phyloP scores from a whole-genome alignment of 2,888 invertebrate species.

The Halocaridina rubra region DNA sequence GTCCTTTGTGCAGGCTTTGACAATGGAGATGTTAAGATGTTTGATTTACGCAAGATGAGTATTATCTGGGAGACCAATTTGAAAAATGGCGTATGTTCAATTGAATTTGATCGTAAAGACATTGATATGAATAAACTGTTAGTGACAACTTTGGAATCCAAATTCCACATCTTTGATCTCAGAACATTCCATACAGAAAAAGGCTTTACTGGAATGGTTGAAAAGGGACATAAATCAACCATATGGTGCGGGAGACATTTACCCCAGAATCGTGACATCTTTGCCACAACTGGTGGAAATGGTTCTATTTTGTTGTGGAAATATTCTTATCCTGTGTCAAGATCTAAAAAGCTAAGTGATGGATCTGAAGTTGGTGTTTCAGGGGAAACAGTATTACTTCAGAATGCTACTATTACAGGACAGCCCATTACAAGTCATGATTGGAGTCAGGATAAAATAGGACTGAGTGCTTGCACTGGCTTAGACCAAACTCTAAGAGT shows the following conservation, averaged over 20 bases:
- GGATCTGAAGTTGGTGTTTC: constrained; percentile 80
- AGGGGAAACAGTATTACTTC: constrained; percentile 81
- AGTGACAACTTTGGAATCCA: constrained; percentile 90
- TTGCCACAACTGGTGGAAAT: constrained; percentile 88
- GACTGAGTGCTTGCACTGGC: constrained; percentile 87
- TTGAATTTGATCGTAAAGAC: constrained; percentile 93
- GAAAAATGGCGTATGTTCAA: constrained; percentile 85
- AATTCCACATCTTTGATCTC: constrained; percentile 88
- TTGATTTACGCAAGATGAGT: constrained; percentile 86
- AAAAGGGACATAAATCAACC: constrained; percentile 80
- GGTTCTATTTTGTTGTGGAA: constrained; percentile 95
- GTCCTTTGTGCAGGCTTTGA: constrained; percentile 93
- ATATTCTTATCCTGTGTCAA: constrained; percentile 86
- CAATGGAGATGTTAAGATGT: constrained; percentile 95
- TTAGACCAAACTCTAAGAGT: constrained; percentile 92
- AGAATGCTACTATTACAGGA: constrained; percentile 83
- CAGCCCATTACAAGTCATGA: constrained; percentile 92
- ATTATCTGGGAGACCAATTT: constrained; percentile 91
- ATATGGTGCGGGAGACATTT: constrained; percentile 90
- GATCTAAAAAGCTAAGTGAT: constrained; percentile 78
- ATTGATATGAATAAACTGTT: constrained; percentile 95
- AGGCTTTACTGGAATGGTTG: constrained; percentile 79
- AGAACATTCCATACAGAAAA: constrained; percentile 87
- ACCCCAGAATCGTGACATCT: constrained; percentile 94
- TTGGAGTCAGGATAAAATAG: constrained; percentile 91